phyloP scores from a whole-genome alignment of 2,113 vertebrate genomes.

The Stegostoma tigrinum region DNA sequence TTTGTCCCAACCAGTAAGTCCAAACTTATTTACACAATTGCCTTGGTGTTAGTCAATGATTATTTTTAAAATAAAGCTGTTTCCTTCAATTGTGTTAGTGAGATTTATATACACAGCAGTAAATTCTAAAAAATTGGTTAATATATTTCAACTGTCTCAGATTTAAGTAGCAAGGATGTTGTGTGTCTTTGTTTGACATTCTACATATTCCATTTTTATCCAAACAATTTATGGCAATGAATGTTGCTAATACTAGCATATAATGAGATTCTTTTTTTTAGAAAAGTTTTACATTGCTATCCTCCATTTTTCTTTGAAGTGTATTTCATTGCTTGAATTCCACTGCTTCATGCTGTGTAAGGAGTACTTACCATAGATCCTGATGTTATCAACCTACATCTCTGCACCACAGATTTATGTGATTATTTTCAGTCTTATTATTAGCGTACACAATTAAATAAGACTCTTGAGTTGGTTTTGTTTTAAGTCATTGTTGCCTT shows the following conservation, averaged over 20 bases:
- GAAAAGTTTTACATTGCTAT: not conserved
- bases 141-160: not conserved
- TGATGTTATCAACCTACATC: not conserved
- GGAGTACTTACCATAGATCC: not conserved
- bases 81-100: not conserved
- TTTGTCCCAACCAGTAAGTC: not conserved
- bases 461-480: not conserved
- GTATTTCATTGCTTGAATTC: not conserved
- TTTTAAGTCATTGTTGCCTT: not conserved
- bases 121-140: not conserved
- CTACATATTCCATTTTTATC: not conserved
- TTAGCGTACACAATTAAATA: not conserved
- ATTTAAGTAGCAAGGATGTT: not conserved
- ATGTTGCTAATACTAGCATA: not conserved
- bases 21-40: not conserved
- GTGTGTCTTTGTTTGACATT: not conserved
- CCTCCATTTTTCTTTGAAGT: not conserved
- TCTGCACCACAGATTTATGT: not conserved
- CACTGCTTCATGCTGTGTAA: not conserved
- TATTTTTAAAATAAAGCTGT: not conserved
- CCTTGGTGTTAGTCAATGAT: not conserved
- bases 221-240: not conserved
- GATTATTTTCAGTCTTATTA: not conserved
- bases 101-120: not conserved
- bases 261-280: not conserved